These are phyloP conservation scores for Calliopsis andreniformis DNA, from an alignment of 1,140 invertebrate genomes.

Conservation along the genomic window DNA sequence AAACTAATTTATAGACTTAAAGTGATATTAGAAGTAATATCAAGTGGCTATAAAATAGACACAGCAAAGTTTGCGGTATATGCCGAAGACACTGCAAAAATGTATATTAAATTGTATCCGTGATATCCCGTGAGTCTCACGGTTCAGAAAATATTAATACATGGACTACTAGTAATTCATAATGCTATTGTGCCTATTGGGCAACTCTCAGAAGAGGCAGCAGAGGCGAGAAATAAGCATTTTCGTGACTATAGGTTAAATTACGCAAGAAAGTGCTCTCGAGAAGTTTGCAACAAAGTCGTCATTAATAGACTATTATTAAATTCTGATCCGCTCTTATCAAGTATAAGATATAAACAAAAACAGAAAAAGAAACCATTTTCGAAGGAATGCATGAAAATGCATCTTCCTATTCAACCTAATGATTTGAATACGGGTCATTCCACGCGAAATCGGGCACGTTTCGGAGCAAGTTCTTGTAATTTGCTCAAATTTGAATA, in stretches of 20 bases:
- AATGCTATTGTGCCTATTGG: no score
- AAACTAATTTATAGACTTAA: no score
- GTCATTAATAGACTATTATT: background rate
- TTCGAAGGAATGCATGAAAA: background rate
- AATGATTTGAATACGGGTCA: no score
- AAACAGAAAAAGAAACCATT: background rate
- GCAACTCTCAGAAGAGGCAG: background rate
- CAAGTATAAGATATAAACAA: background rate
- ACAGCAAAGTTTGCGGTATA: background rate
- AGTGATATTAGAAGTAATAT: background rate
- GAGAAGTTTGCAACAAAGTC: background rate
- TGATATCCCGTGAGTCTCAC: no score
- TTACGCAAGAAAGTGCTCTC: background rate
- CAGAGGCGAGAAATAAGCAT: background rate
- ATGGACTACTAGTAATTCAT: background rate
- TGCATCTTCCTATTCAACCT: background rate
- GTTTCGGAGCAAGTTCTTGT: no score
- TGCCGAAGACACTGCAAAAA: background rate
- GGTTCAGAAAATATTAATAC: background rate
- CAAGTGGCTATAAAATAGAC: background rate
- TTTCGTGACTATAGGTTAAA: background rate
- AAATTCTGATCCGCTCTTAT: background rate
- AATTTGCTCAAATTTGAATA: no score
- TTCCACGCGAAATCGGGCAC: no score
- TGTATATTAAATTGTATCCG: background rate